phyloP scores from a whole-genome alignment of 2,888 invertebrate species.

The Desoria tigrina region DNA sequence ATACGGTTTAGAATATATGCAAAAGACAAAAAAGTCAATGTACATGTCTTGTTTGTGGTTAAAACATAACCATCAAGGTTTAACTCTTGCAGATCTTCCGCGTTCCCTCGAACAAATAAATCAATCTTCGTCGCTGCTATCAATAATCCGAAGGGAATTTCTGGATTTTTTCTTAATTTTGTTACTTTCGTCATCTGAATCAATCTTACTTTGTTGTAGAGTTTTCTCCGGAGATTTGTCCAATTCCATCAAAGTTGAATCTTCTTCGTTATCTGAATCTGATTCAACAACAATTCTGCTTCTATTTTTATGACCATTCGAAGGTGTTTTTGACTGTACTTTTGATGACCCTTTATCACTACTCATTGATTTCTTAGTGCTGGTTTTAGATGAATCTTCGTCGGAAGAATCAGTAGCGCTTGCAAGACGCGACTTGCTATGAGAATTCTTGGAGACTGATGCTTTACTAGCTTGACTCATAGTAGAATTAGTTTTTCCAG shows the following conservation, averaged over 20 bases:
- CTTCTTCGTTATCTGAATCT: constrained; percentile 14
- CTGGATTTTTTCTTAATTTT: constrained; percentile 9
- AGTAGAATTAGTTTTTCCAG: too few species aligned
- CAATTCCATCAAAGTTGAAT: neutral
- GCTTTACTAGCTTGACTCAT: too few species aligned
- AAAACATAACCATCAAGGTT: too few species aligned
- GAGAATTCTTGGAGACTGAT: neutral
- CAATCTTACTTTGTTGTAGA: neutral
- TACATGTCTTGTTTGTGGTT: too few species aligned
- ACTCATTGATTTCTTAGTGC: too few species aligned
- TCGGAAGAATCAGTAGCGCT: too few species aligned
- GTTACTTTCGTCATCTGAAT: constrained; percentile 17
- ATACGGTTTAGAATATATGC: too few species aligned
- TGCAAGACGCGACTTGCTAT: neutral
- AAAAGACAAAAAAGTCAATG: too few species aligned
- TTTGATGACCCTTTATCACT: too few species aligned
- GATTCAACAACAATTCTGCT: constrained; percentile 14
- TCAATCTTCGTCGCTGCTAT: constrained; percentile 20
- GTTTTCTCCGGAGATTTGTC: constrained; percentile 12
- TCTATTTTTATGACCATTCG: neutral
- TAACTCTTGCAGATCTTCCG: too few species aligned
- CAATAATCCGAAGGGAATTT: constrained; percentile 9
- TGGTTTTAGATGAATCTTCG: too few species aligned
- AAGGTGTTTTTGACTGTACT: neutral
- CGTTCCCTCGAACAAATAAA: neutral